A percentile compares a stretch with the other conserved stretches of the same genome.
phyloP scores from a whole-genome alignment of 2,797 vertebrate genomes.

The Calcarius lapponicus region DNA sequence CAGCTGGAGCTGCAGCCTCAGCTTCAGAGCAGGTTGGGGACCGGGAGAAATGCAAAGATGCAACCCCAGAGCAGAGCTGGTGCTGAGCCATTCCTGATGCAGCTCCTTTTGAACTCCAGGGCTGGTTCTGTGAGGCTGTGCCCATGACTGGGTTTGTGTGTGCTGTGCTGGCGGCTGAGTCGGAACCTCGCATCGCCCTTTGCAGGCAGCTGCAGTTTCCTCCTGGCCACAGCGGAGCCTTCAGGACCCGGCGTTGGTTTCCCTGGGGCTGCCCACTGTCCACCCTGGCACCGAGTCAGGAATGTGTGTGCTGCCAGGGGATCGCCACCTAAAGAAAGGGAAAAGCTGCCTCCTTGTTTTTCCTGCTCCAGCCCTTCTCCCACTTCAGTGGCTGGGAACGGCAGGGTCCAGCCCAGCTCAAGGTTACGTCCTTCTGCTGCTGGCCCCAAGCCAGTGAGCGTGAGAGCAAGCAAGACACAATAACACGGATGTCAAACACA shows the following conservation, averaged over 20 bases:
- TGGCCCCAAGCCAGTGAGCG: slow-evolving; percentile 39
- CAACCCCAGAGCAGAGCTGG: not conserved
- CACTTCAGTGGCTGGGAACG: slow-evolving; percentile 22
- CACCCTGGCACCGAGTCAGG: not conserved
- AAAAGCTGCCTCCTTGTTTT: slow-evolving; percentile 49
- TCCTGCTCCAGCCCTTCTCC: slow-evolving; percentile 22
- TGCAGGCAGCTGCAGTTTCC: not conserved
- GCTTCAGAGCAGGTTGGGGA: not conserved
- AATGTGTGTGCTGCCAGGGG: slow-evolving; percentile 32
- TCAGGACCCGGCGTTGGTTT: accelerated
- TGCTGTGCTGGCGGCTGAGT: not conserved
- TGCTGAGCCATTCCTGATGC: accelerated
- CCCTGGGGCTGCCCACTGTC: not conserved
- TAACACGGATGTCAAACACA: slow-evolving; percentile 38
- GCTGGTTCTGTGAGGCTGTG: not conserved
- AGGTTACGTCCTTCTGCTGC: slow-evolving; percentile 47
- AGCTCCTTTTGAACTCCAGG: accelerated
- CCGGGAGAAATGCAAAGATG: not conserved
- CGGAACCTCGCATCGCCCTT: accelerated
- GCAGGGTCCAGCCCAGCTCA: not conserved
- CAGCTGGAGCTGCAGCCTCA: not conserved
- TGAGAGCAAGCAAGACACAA: slow-evolving; percentile 60
- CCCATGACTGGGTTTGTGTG: not conserved
- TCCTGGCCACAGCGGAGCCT: not conserved
- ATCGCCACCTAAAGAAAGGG: slow-evolving; percentile 68